Conservation (phyloP, 2,888 invertebrate species). For the Clunio marinus region DNA sequence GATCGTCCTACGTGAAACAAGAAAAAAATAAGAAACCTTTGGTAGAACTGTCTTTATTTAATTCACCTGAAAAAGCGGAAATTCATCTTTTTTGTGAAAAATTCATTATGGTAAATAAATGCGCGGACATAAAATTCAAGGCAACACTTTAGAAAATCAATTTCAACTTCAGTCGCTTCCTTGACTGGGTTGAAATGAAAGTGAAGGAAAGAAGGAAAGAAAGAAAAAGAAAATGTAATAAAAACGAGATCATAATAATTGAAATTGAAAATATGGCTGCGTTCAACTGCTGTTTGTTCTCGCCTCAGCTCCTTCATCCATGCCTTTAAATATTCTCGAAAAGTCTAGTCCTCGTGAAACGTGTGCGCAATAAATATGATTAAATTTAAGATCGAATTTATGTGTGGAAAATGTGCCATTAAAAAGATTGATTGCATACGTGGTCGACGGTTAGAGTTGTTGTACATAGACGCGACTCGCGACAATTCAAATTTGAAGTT, state of each 20-base stretch:
- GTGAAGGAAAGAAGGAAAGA: neutral
- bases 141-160: slow-evolving; percentile 5
- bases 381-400: slow-evolving; percentile 24
- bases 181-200: neutral
- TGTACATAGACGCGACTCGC: too few relatives aligned
- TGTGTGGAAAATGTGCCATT: slow-evolving; percentile 27
- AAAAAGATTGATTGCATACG: slow-evolving; percentile 32
- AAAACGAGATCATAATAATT: slow-evolving; percentile 25
- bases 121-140: neutral
- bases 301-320: neutral
- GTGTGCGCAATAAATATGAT: slow-evolving; percentile 35
- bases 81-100: neutral
- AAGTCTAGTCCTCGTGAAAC: slow-evolving; percentile 4
- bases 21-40: too few relatives aligned
- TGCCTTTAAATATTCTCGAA: neutral
- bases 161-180: neutral
- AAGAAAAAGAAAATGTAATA: slow-evolving; percentile 3
- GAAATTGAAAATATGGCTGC: slow-evolving; percentile 24
- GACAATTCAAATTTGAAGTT: too few relatives aligned
- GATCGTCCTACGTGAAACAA: neutral
- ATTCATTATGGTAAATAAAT: neutral
- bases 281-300: neutral
- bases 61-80: too few relatives aligned
- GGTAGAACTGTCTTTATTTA: too few relatives aligned
- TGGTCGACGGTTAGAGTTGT: too few relatives aligned